Evolutionary conservation across 1,140 invertebrate genomes (phyloP).

Genomic region (Dendroctonus valens): DNA sequence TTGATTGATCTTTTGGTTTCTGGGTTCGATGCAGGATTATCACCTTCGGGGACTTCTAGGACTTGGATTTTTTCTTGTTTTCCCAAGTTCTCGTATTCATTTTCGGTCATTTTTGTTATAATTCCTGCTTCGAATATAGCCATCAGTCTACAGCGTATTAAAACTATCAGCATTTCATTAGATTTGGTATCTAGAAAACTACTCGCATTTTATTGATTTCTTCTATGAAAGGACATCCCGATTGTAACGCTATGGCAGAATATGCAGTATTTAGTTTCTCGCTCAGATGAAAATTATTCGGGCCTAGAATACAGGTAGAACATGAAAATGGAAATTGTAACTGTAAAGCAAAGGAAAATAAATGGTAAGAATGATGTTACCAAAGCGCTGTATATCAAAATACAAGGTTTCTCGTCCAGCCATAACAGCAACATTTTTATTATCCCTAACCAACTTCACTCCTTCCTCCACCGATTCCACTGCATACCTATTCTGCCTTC

Average conservation of each 20-base stretch:
- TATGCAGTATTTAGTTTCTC: constrained; percentile 71
- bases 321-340: neutral
- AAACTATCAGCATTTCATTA: constrained; percentile 10
- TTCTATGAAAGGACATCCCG: constrained; percentile 67
- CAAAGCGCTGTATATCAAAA: constrained; percentile 68
- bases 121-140: constrained; percentile 70
- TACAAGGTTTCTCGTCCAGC: constrained; percentile 68
- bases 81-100: constrained; percentile 65
- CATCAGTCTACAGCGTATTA: constrained; percentile 59
- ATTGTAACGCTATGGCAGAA: constrained; percentile 70
- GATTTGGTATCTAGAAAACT: constrained; percentile 23
- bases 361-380: constrained; percentile 44
- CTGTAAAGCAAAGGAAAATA: neutral
- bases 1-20: constrained; percentile 43
- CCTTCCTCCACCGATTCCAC: constrained; percentile 66
- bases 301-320: constrained; percentile 51
- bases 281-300: constrained; percentile 68
- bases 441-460: constrained; percentile 59
- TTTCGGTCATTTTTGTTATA: constrained; percentile 66
- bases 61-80: constrained; percentile 53
- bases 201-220: constrained; percentile 67
- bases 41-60: constrained; percentile 46
- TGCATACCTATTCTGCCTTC: constrained; percentile 53
- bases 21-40: constrained; percentile 38
- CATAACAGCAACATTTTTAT: constrained; percentile 59